Conservation (phyloP, 2,113 vertebrate genomes). For the Zapus hudsonius region DNA sequence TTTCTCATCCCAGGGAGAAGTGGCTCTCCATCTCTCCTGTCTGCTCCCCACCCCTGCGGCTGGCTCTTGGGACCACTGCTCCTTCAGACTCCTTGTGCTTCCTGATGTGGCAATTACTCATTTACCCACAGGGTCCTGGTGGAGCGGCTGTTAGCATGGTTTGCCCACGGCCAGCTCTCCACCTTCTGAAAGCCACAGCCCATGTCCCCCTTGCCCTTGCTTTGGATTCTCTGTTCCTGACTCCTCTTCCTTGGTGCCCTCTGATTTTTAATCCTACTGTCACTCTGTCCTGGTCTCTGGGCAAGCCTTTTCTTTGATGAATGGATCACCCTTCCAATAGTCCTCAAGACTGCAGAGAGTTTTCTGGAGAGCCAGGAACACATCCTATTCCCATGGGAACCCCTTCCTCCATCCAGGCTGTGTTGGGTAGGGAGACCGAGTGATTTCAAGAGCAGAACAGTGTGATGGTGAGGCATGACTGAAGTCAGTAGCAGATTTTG, state of each 20-base stretch:
- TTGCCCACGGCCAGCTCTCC: not conserved
- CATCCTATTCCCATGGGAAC: not conserved
- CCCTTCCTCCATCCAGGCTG: not conserved
- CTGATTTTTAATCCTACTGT: not conserved
- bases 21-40: not conserved
- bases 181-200: not conserved
- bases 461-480: not conserved
- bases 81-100: not conserved
- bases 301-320: not conserved
- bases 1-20: not conserved
- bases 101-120: not conserved
- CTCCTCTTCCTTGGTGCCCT: not conserved
- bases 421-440: not conserved
- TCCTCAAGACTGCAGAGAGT: not conserved
- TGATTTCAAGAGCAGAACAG: not conserved
- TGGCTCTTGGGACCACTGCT: not conserved
- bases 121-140: not conserved
- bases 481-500: slow-evolving; percentile 37
- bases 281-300: not conserved
- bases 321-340: no score
- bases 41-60: not conserved
- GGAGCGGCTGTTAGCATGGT: no score
- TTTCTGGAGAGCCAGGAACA: not conserved
- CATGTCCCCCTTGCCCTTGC: not conserved
- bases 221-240: not conserved